Conservation (phyloP, 30 jellyfish, hydroid and myxozoan genomes). For the Chrysaora quinquecirrha region DNA sequence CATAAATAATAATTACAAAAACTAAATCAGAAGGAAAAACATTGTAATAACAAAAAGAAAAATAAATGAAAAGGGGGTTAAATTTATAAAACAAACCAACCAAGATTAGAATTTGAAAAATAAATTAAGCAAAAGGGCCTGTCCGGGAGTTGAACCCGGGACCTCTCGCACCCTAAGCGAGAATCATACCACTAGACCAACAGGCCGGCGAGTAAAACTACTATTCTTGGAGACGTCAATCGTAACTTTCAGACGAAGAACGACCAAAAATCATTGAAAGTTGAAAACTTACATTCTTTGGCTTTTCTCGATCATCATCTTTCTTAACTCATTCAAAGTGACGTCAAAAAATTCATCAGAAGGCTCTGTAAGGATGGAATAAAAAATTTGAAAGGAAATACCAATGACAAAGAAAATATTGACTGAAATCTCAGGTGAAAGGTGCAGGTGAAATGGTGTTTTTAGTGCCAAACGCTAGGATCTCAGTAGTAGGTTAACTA, state of each 20-base stretch:
- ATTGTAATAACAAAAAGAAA: background rate
- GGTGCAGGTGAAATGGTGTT: too few species aligned
- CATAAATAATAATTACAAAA: too few species aligned
- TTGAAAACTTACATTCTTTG: conserved; percentile 29
- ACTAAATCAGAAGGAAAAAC: too few species aligned
- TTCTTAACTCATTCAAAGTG: conserved; percentile 85
- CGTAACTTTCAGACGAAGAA: too few species aligned
- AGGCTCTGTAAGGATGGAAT: conserved; percentile 44
- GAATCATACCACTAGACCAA: conserved; percentile 99
- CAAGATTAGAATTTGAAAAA: background rate
- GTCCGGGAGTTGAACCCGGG: conserved; percentile 99
- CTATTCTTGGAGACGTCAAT: too few species aligned
- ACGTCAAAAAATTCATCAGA: conserved; percentile 73
- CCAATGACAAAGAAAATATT: too few species aligned
- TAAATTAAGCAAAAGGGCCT: conserved; percentile 68
- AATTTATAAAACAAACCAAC: too few species aligned
- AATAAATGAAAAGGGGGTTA: too few species aligned
- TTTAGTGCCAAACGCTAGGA: too few species aligned
- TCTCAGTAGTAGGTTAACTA: too few species aligned
- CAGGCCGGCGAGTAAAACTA: conserved; percentile 70
- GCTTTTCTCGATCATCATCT: conserved; percentile 59
- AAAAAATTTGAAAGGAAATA: background rate
- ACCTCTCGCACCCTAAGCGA: conserved; percentile 99
- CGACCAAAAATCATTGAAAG: too few species aligned
- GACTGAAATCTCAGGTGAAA: too few species aligned